phyloP scores from a whole-genome alignment of 2,113 vertebrate species.

The Orthonyx spaldingii region DNA sequence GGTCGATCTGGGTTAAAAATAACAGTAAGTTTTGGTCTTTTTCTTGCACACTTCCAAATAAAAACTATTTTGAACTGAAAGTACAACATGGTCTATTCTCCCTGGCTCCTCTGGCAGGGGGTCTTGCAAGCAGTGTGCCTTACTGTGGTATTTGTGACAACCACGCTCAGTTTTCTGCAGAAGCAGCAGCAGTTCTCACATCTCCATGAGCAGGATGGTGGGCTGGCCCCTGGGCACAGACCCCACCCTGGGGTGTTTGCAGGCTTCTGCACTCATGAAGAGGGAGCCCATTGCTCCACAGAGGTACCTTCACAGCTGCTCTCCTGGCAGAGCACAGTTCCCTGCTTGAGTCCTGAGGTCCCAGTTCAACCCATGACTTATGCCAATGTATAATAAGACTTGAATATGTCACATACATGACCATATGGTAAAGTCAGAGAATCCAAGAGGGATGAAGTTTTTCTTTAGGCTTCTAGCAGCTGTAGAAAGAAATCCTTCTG shows the following conservation, averaged over 20 bases:
- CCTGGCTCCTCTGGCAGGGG: not conserved
- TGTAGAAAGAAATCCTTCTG: not conserved
- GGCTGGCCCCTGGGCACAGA: not conserved
- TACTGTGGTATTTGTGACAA: not conserved
- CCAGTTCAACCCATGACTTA: not conserved
- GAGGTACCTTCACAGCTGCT: not conserved
- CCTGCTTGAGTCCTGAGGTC: fast-evolving
- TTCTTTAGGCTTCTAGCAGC: not conserved
- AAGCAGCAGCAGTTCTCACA: not conserved
- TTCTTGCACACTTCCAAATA: not conserved
- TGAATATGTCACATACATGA: not conserved
- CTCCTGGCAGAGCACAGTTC: not conserved
- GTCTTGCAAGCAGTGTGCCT: not conserved
- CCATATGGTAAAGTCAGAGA: not conserved
- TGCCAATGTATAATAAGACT: not conserved
- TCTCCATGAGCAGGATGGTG: not conserved
- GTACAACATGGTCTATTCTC: not conserved
- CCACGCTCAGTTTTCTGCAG: not conserved
- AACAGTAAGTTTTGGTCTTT: not conserved
- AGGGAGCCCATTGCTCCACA: not conserved
- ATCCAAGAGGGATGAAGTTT: not conserved
- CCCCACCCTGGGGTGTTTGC: fast-evolving
- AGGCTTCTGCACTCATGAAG: not conserved
- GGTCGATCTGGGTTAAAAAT: not conserved
- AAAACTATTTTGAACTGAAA: not conserved